Evolutionary conservation across 2,888 invertebrate genomes (phyloP).

Genomic region (Dicyrtoma fusca): DNA sequence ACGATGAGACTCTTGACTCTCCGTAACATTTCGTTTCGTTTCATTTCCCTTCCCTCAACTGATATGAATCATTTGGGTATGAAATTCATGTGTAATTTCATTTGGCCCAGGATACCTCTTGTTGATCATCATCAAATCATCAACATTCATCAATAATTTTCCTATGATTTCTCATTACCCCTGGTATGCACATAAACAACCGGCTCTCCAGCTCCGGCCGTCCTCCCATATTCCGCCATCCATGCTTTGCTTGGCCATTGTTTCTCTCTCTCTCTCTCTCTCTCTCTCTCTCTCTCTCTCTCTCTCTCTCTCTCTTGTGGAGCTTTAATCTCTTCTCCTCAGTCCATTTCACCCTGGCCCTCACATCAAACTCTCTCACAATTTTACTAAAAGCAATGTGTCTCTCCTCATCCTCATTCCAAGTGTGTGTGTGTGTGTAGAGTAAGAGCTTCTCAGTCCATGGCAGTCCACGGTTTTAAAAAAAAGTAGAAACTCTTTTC

Average conservation of each 20-base stretch:
- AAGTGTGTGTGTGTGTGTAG: too few relatives aligned
- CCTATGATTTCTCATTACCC: slow-evolving; percentile 36
- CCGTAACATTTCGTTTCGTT: neutral
- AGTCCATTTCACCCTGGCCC: neutral
- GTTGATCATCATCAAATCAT: slow-evolving; percentile 38
- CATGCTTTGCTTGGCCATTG: too few relatives aligned
- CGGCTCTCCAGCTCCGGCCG: slow-evolving; percentile 11
- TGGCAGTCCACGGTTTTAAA: too few relatives aligned
- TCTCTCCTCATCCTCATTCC: too few relatives aligned
- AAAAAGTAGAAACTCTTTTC: too few relatives aligned
- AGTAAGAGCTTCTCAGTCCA: too few relatives aligned
- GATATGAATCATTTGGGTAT: neutral
- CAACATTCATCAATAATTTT: slow-evolving; percentile 33
- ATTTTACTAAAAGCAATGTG: slow-evolving; percentile 27
- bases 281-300: slow-evolving; percentile 1
- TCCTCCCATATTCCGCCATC: slow-evolving; percentile 15
- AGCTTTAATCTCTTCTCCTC: slow-evolving; percentile 23
- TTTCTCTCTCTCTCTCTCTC: slow-evolving; percentile 8
- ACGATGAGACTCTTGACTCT: neutral
- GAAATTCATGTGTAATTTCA: neutral
- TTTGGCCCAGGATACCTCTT: slow-evolving; percentile 6
- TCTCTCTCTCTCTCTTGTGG: too few relatives aligned
- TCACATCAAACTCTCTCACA: slow-evolving; percentile 28
- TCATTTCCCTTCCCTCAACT: neutral
- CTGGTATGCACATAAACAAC: slow-evolving; percentile 31